Evolutionary conservation across 2,888 invertebrate genomes (phyloP), one percentile per base, ranked within the genome.

Genomic region (Oscheius myriophilus): DNA sequence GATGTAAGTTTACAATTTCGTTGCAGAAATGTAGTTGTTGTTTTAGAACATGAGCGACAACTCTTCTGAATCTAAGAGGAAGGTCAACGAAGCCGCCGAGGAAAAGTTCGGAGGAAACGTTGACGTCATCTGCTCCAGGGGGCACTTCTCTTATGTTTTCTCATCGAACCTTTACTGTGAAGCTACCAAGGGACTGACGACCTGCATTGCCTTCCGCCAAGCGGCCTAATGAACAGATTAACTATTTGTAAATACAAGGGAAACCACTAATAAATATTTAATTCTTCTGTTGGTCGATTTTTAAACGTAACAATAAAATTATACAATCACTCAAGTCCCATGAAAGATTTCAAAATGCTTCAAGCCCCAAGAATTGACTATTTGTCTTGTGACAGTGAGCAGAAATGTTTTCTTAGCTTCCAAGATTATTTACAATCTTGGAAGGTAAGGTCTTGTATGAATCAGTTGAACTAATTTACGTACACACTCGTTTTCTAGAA

Each of bases 51-150:
- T 84, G 53, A 72, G 62, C 51, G 78, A 81, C 46, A 83, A 76
- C 42, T 80, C 83, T 4, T 72, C 84, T 3, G 76, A 80, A 33
- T 79, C 83, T 2, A 84, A 84, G 63, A 78, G 79, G 46, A 73
- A 72, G 26, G 79, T 84, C 45, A 81, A 79, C 65, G 59, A 51
- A 11, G 76, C 75, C 0, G 80, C 80, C 2, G 80, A 80, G 61
- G 71, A 62, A 0, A 74, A 79, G 39, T 76, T 84, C 58, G 82
- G 83, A 23, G 82, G 81, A 23, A 76, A 73, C 64, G 80, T 84
- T 23, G 84, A 84, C 61, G 84, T 84, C 43, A 73, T 84, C 59
- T 84, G 84, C 68, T 77, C 78, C 3, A 67, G 80, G 46, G 81
- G 80, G 26, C 83, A 84, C 66, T 84, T 84, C 75, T 79, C 80